phyloP scores from a whole-genome alignment of 2,113 vertebrate genomes.

The Microcebus tavaratra region DNA sequence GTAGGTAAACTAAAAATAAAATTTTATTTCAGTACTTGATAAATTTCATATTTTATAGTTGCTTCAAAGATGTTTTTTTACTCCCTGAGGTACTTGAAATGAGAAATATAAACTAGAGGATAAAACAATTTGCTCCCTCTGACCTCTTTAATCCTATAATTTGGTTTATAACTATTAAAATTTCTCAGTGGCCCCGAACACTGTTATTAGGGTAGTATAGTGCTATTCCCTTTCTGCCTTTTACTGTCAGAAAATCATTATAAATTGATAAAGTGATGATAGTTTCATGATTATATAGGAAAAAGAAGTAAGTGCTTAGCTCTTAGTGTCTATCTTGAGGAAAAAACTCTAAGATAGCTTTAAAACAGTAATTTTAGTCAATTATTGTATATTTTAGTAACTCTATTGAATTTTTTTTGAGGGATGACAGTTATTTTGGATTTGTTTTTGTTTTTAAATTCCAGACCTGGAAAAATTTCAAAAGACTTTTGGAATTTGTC shows the following conservation, averaged over 20 bases:
- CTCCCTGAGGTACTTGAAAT: not conserved
- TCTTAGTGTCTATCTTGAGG: not conserved
- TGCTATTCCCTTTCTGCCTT: constrained; percentile 25
- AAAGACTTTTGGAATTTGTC: not conserved
- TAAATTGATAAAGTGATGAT: constrained; percentile 37
- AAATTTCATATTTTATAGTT: constrained; percentile 39
- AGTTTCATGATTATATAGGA: constrained; percentile 25
- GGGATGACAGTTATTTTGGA: not conserved
- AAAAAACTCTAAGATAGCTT: not conserved
- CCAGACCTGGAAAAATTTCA: not conserved
- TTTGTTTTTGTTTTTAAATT: not conserved
- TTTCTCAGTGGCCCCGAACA: not conserved
- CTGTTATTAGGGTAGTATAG: not conserved
- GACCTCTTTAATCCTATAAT: constrained; percentile 55
- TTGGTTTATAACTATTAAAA: constrained; percentile 47
- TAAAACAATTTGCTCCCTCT: constrained; percentile 40
- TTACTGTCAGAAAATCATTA: constrained; percentile 29
- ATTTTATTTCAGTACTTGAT: not conserved
- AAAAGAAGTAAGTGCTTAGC: not conserved
- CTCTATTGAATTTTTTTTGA: constrained; percentile 37
- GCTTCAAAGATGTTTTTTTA: constrained; percentile 10
- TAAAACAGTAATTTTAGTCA: not conserved
- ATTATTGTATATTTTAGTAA: constrained; percentile 28
- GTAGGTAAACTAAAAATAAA: constrained; percentile 27
- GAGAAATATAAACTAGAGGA: not conserved